Conservation (phyloP, 2,113 vertebrate genomes). For the Psephotus haematonotus region DNA sequence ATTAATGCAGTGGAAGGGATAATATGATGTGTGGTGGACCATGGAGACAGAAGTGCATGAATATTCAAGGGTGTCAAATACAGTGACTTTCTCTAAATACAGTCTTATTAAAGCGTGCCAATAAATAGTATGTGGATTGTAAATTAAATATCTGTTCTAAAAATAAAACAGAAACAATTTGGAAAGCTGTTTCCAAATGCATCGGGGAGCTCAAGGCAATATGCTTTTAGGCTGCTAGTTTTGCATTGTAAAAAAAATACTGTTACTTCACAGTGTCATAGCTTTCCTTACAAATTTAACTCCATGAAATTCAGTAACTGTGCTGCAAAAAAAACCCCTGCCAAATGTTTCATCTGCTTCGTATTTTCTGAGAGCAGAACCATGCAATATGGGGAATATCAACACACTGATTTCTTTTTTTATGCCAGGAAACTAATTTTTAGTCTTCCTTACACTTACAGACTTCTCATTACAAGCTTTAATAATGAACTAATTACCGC, state of each 20-base stretch:
- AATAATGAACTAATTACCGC: not conserved
- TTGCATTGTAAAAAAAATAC: not conserved
- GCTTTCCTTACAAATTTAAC: not conserved
- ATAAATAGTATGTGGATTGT: not conserved
- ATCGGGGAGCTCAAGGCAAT: not conserved
- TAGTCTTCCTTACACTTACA: not conserved
- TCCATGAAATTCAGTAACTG: not conserved
- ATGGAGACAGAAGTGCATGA: not conserved
- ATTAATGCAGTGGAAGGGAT: not conserved
- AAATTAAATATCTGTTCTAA: constrained; percentile 36
- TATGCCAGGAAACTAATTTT: not conserved
- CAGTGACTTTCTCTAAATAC: not conserved
- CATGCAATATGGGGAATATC: not conserved
- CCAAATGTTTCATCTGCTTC: not conserved
- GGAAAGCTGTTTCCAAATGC: not conserved
- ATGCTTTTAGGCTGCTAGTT: not conserved
- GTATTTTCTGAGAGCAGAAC: not conserved
- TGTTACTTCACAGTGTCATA: not conserved
- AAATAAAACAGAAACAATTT: constrained; percentile 7
- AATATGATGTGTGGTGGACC: not conserved
- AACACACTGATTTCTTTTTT: not conserved
- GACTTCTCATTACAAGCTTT: not conserved
- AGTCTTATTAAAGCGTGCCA: not conserved
- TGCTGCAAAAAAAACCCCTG: not conserved
- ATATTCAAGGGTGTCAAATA: not conserved